Conservation (phyloP, 2,888 invertebrate species). For the Drosophila histrio region DNA sequence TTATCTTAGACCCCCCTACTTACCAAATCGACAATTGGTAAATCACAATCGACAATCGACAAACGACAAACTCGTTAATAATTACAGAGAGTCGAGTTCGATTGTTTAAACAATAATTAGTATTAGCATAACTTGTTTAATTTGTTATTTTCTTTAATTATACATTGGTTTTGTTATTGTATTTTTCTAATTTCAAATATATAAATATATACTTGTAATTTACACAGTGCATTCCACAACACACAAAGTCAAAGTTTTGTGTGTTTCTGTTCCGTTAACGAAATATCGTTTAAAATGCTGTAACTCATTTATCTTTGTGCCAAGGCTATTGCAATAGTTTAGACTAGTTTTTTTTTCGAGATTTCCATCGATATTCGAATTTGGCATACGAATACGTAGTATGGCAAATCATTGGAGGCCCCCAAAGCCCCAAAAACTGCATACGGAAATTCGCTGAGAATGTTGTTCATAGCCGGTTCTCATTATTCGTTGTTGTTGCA, state of each 20-base stretch:
- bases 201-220: not conserved
- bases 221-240: constrained; percentile 8
- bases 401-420: constrained; percentile 39
- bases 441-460: constrained; percentile 63
- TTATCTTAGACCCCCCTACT: constrained; percentile 27
- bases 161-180: no score
- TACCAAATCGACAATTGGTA: not conserved
- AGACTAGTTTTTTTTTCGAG: constrained; percentile 45
- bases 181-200: constrained; percentile 4
- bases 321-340: constrained; percentile 33
- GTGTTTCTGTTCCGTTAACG: constrained; percentile 21
- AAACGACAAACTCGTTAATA: constrained; percentile 22
- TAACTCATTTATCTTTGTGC: constrained; percentile 1
- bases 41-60: not conserved
- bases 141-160: constrained; percentile 15
- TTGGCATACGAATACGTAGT: constrained; percentile 26
- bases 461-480: constrained; percentile 43
- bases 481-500: constrained; percentile 32
- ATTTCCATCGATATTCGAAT: constrained; percentile 26
- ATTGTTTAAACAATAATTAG: constrained; percentile 48
- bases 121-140: constrained; percentile 62
- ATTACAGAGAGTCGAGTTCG: constrained; percentile 31
- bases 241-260: not conserved
- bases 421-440: constrained; percentile 13
- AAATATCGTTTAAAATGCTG: not conserved